Evolutionary conservation across 2,113 vertebrate genomes (phyloP).

Genomic region (Anoura caudifer): DNA sequence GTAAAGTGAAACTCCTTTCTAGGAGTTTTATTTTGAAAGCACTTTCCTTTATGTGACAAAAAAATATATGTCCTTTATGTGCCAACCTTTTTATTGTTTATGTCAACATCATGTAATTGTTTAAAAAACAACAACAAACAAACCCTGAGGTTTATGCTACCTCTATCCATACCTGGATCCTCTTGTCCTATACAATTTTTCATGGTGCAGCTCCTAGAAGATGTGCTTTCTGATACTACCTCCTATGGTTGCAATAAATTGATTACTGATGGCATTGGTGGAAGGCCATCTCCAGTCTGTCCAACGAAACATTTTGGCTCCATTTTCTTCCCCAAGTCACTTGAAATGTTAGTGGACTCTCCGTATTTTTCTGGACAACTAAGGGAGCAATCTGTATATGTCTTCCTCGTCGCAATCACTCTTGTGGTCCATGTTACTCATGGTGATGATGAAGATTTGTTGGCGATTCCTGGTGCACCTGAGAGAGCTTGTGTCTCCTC

Average conservation of each 20-base stretch:
- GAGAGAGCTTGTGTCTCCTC: neutral
- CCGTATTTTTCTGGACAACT: neutral
- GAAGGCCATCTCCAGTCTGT: neutral
- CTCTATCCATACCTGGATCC: neutral
- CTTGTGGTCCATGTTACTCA: neutral
- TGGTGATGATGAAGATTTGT: neutral
- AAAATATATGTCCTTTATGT: neutral
- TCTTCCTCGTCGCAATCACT: neutral
- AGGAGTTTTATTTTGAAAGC: constrained; percentile 47
- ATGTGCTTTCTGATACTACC: neutral
- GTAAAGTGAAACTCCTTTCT: constrained; percentile 14
- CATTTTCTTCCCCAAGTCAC: neutral
- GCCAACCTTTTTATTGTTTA: constrained; percentile 19
- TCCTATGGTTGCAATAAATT: neutral
- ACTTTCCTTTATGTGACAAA: constrained; percentile 58
- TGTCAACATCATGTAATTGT: neutral
- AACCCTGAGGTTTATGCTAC: constrained; percentile 6
- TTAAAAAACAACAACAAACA: neutral
- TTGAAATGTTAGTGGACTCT: neutral
- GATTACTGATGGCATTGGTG: neutral
- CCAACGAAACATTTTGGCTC: neutral
- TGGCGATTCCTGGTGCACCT: neutral
- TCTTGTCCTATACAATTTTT: constrained; percentile 22
- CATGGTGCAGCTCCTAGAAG: neutral
- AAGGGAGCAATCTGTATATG: neutral